Evolutionary conservation across 2,888 invertebrate species (phyloP), one percentile per base, ranked within the genome.

Genomic region (Drosophila antonietae): DNA sequence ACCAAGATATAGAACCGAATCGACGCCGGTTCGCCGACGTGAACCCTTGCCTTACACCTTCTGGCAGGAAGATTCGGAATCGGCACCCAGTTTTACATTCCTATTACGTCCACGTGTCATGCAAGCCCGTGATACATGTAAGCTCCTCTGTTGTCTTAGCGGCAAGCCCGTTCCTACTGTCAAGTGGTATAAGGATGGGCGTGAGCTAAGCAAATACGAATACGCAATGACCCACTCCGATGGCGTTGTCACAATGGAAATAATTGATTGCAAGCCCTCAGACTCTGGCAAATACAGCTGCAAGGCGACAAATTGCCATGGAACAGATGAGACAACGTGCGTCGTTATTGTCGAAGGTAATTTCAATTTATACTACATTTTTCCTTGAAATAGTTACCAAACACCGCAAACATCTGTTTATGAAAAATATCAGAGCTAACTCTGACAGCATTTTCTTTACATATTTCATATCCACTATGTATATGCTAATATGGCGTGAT

Each of bases 261-360:
- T 99, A 86, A 95, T 97, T 79, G 97, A 98, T 93, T 98, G 98
- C 92, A 96, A 96, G 89, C 96, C 98, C 0, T 96, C 96, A 68
- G 99, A 99, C 94, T 98, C 98, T 75, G 99, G 99, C 81, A 98
- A 97, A 92, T 99, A 99, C 93, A 95, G 95, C 49, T 99, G 99
- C 93, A 95, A 97, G 41, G 99, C 99, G 20, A 96, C 96, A 80
- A 99, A 99, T 94, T 94, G 95, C 59, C 97, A 98, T 91, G 99
- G 99, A 87, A 96, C 96, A 37, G 99, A 98, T 90, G 98, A 99
- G 94, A 98, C 99, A 18, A 96, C 95, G 77, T 98, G 98, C 93
- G 97, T 98, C 83, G 97, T 98, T 68, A 98, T 98, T 90, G 98
- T 99, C 88, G 98, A 99, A 95, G 98, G 98, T 95, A 94, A 93